Percentiles rank a stretch among this genome's conserved stretches.
phyloP scores from a whole-genome alignment of 2,888 invertebrate genomes.

The Drosophila colorata region DNA sequence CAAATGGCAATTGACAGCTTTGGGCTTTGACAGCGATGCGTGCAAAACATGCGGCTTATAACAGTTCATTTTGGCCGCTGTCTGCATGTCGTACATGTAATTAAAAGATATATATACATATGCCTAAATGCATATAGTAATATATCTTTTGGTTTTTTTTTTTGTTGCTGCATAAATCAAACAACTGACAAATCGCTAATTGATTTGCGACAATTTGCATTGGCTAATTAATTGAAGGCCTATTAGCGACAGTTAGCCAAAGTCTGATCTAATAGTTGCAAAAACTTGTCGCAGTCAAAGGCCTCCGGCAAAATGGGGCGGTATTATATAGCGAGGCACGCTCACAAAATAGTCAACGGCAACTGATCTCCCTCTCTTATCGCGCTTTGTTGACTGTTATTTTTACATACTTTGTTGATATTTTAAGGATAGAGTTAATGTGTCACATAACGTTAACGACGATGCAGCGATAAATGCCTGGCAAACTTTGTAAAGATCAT shows the following conservation, averaged over 20 bases:
- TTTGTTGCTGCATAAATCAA: conserved; percentile 63
- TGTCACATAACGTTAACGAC: conserved; percentile 59
- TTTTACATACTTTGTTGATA: conserved; percentile 39
- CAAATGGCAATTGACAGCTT: conserved; percentile 65
- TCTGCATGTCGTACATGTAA: conserved; percentile 45
- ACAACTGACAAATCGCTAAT: conserved; percentile 54
- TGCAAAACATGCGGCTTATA: conserved; percentile 70
- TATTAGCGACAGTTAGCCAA: conserved; percentile 9
- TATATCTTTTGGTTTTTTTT: conserved; percentile 1
- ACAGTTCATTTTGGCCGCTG: conserved; percentile 67
- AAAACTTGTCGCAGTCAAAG: conserved; percentile 6
- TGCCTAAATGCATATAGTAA: conserved; percentile 2
- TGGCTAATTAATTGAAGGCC: conserved; percentile 35
- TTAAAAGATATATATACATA: conserved; percentile 55
- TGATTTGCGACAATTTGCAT: conserved; percentile 50
- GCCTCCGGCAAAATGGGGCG: not conserved
- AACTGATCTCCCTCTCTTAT: conserved; percentile 44
- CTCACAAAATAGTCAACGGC: conserved; percentile 15
- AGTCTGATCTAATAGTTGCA: not conserved
- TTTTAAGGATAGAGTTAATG: conserved; percentile 59
- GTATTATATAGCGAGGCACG: conserved; percentile 11
- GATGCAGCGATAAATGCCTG: conserved; percentile 24
- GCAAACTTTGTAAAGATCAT: conserved; percentile 17
- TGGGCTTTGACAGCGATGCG: conserved; percentile 56
- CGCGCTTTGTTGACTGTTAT: conserved; percentile 62